phyloP scores from a whole-genome alignment of 2,888 invertebrate species.

The Polyploca ridens region DNA sequence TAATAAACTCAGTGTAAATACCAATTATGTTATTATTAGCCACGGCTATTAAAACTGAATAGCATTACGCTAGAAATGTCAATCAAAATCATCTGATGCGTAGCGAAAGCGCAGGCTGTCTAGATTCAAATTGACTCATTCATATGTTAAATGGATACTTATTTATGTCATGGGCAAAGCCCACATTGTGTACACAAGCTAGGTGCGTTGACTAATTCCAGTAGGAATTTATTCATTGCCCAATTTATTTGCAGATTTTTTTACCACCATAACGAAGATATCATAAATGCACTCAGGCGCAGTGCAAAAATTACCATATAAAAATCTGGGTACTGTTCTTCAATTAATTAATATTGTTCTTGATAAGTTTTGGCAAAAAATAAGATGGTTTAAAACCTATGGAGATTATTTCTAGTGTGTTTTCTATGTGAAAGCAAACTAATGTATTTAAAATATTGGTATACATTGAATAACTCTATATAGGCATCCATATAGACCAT shows the following conservation, averaged over 20 bases:
- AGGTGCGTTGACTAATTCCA: neutral
- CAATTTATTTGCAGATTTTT: neutral
- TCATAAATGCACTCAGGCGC: no score
- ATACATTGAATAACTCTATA: no score
- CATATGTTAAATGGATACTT: neutral
- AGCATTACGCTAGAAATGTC: conserved; percentile 48
- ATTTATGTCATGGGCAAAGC: conserved; percentile 2
- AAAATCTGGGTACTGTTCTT: no score
- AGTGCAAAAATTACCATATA: no score
- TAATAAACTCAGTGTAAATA: neutral
- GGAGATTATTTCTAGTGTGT: no score
- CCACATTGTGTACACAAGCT: neutral
- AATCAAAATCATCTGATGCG: conserved; percentile 44
- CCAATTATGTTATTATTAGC: neutral
- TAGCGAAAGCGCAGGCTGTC: conserved; percentile 23
- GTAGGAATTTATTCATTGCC: neutral
- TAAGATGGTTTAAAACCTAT: no score
- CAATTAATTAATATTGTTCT: no score
- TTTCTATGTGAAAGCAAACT: no score
- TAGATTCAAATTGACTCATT: conserved; percentile 9
- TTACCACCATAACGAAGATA: neutral
- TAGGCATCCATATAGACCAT: no score
- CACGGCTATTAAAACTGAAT: conserved; percentile 40
- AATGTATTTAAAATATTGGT: no score
- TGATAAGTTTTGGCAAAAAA: no score